Conservation (phyloP, 1,140 invertebrate genomes). For the Pissodes strobi region DNA sequence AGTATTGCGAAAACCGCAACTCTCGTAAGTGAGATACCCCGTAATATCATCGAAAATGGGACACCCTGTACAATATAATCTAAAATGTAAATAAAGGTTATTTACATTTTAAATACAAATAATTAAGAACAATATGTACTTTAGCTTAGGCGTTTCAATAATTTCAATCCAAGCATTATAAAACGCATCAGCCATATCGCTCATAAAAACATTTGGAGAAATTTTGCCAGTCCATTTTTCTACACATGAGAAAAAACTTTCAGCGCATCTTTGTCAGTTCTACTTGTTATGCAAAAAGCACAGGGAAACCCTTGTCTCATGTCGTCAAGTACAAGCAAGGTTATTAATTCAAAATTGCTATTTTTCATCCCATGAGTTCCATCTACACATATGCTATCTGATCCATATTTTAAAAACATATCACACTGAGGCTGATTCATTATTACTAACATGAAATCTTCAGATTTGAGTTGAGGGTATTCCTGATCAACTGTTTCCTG, state of each 20-base stretch:
- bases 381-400: conserved; percentile 31
- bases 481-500: conserved; percentile 5
- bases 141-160: conserved; percentile 6
- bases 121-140: not conserved
- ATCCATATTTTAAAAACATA: not conserved
- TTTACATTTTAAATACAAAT: not conserved
- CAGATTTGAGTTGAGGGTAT: conserved; percentile 1
- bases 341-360: conserved; percentile 28
- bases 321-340: conserved; percentile 32
- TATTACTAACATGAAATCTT: conserved; percentile 33
- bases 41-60: too few species aligned
- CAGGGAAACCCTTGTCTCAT: conserved; percentile 26
- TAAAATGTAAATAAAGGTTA: not conserved
- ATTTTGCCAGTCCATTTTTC: conserved; percentile 4
- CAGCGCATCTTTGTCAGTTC: conserved; percentile 9
- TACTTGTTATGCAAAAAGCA: conserved; percentile 33
- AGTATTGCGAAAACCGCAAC: too few species aligned
- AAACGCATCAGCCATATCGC: conserved; percentile 18
- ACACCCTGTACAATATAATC: too few species aligned
- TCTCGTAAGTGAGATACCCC: too few species aligned
- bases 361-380: conserved; percentile 27
- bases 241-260: conserved; percentile 25
- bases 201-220: conserved; percentile 30
- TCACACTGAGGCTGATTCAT: conserved; percentile 20
- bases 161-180: conserved; percentile 27